Evolutionary conservation across 2,113 vertebrate species (phyloP).

Genomic region (Willisornis vidua): DNA sequence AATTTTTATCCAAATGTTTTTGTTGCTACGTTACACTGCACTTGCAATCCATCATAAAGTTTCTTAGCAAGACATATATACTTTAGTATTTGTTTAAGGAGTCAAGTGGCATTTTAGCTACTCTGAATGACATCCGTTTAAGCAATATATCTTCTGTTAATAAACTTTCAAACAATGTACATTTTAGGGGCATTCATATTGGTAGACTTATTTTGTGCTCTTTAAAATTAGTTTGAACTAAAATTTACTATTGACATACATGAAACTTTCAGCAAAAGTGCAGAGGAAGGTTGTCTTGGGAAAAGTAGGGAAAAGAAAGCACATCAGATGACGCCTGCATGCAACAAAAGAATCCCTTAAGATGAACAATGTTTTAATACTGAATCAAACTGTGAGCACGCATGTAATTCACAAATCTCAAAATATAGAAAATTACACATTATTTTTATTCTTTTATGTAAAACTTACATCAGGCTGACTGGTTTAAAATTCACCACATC

Average conservation of each 20-base stretch:
- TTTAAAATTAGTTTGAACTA: background rate
- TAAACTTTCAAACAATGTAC: background rate
- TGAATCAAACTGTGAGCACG: background rate
- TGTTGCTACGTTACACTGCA: background rate
- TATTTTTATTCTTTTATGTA: background rate
- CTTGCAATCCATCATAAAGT: background rate
- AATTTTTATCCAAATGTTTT: conserved; percentile 20
- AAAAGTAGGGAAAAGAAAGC: background rate
- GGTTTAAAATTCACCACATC: background rate
- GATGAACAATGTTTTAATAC: background rate
- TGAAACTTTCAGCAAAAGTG: background rate
- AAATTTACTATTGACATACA: background rate
- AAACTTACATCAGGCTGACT: background rate
- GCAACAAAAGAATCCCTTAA: background rate
- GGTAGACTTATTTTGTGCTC: background rate
- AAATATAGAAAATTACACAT: background rate
- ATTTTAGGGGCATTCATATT: background rate
- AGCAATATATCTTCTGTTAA: background rate
- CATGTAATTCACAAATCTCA: background rate
- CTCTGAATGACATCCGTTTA: background rate
- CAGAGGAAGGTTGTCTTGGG: background rate
- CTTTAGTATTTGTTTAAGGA: background rate
- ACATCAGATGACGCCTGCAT: background rate
- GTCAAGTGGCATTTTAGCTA: background rate
- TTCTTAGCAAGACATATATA: background rate